Base-by-base conservation (phyloP, 1,140 invertebrate genomes). In the Nasonia longicornis region DNA sequence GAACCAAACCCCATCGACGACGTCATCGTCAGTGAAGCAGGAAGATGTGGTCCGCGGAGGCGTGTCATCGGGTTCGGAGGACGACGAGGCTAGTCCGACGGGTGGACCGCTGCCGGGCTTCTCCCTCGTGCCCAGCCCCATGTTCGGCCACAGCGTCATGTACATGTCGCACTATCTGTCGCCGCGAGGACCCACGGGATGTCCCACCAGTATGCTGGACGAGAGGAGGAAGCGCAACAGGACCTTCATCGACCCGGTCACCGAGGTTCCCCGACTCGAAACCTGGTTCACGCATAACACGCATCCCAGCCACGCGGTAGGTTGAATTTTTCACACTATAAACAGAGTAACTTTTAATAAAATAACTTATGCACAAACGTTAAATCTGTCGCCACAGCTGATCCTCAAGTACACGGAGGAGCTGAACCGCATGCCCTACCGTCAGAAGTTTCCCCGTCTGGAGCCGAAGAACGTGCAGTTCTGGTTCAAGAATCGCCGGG, bases 391-490 rank as follows among this genome's bases (percentile, higher is more conserved):
- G 58, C 87, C 87, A 31, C 87, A 97, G 91, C 92, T 98, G 85
- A 99, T 99, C 85, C 93, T 98, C 74, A 98, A 98, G 89, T 99
- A 98, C 89, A 99, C 98, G 2, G 97, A 98, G 86, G 97, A 98
- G 87, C 91, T 99, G 82, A 99, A 99, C 88, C 93, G 95, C 74
- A 98, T 98, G 94, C 96, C 96, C 38, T 97, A 98, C 89, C 93
- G 98, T 85, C 97, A 98, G 89, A 98, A 99, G 89, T 99, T 99
- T 90, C 98, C 98, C 0, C 94, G 97, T 31, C 92, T 99, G 38
- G 98, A 99, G 89, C 97, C 98, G 22, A 99, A 99, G 91, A 99
- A 99, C 88, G 97, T 99, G 75, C 98, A 99, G 90, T 98, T 99
- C 88, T 97, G 96, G 96, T 97, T 97, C 89, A 98, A 98, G 90